Conservation (phyloP, 2,888 invertebrate species). For the Noctua janthe region DNA sequence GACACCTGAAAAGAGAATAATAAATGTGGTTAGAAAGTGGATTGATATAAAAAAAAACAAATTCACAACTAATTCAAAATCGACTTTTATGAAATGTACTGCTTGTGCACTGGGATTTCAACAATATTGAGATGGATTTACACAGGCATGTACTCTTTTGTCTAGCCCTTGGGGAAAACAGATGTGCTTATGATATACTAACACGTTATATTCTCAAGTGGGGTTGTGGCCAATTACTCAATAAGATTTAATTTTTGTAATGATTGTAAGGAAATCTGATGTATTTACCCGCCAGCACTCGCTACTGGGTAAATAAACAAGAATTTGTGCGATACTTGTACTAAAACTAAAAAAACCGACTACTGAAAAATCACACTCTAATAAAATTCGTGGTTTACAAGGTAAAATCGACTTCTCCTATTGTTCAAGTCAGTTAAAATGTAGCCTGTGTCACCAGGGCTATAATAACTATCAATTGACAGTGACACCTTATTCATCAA, state of each 20-base stretch:
- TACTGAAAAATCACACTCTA: too few relatives aligned
- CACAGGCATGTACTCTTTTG: not conserved
- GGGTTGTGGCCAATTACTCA: not conserved
- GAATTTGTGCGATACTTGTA: too few relatives aligned
- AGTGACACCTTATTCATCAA: too few relatives aligned
- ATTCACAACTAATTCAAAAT: not conserved
- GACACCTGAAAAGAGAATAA: slow-evolving; percentile 69
- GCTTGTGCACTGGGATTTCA: not conserved
- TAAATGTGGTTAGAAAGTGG: not conserved
- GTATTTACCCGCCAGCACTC: too few relatives aligned
- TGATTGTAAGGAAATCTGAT: not conserved
- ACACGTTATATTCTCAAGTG: too few relatives aligned
- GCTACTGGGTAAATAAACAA: too few relatives aligned
- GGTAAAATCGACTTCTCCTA: too few relatives aligned
- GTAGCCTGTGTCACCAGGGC: too few relatives aligned
- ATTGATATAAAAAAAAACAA: not conserved
- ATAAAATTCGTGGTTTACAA: too few relatives aligned
- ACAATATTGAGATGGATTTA: not conserved
- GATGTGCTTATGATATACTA: not conserved
- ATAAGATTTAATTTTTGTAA: not conserved
- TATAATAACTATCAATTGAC: too few relatives aligned
- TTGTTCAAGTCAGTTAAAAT: too few relatives aligned
- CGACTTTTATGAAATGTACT: not conserved
- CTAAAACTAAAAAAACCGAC: too few relatives aligned
- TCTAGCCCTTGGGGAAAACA: not conserved